Base-by-base conservation (phyloP, 2,797 vertebrate genomes). In the Eidolon dupreanum region DNA sequence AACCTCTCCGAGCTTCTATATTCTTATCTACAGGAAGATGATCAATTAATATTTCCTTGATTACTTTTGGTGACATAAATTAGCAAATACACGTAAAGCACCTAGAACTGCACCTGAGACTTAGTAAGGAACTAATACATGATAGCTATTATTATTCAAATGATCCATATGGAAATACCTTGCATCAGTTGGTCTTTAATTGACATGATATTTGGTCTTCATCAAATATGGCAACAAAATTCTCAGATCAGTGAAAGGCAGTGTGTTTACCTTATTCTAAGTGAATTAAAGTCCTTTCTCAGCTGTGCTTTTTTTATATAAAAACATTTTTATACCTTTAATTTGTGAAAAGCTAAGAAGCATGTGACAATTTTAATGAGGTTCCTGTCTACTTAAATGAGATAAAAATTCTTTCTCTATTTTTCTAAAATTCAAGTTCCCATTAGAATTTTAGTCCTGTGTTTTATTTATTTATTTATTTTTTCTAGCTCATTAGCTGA, bases 341-440 rank as follows among this genome's bases (percentile, higher is more conserved):
- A 77, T 87, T 86, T 94, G 31, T 86, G 63, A 79, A 93, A 90
- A 59, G 2, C 65, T 24, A 90, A 89, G 63, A 89, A 92, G 8
- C 31, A 79, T 73, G 51, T 95, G 92, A 93, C 83, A 92, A 36
- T 96, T 97, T 96, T 87, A 95, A 93, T 92, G 83, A 88, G 31
- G 55, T 79, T 91, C 31, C 31, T 91, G 13, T 84, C 57, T 73
- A 79, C 57, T 78, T 87, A 93, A 95, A 86, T 95, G 31, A 84
- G 91, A 79, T 79, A 86, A 85, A 93, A 93, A 79, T 59, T 75
- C 4, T 94, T 77, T 26, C 11, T 77, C 0, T 59, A 71, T 71
- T 95, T 96, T 82, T 95, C 66, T 85, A 88, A 95, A 92, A 66
- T 74, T 93, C 57, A 93, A 94, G 8, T 81, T 57, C 31, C 22